Evolutionary conservation across 2,888 invertebrate species (phyloP), one percentile per base, ranked within the genome.

Genomic region (Napeogenes inachia): DNA sequence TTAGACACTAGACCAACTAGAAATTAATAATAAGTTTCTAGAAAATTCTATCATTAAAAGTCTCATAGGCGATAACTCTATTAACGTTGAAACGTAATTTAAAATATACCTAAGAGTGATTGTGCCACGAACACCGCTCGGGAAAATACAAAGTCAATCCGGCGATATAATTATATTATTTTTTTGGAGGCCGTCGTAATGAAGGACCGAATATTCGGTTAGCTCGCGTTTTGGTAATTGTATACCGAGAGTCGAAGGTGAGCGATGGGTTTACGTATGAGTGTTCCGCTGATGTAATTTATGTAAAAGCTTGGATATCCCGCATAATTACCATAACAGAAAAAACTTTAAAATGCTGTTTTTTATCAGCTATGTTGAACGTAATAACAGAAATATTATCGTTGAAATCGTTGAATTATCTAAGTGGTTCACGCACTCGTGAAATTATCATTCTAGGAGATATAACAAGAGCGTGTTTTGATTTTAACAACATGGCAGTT

Each of bases 181-280:
- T 67, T 65, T 65, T 68, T 60, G 47, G 42, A 10, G 42, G 12
- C 10, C 10, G 59, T 55, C 47, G 61, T 67, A 68, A 65, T 65
- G 45, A 56, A 56, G 57, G 61, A 56, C 60, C 56, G 54, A 55
- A 57, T 61, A 38, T 61, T 57, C 54, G 60, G 60, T 59, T 62
- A 58, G 59, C 57, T 62, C 57, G 60, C 53, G 61, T 56, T 60
- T 60, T 68, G 63, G 79, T 89, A 88, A 89, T 89, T 88, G 84
- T 77, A 79, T 89, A 83, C 86, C 81, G 77, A 85, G 87, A 87
- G 86, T 73, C 72, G 80, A 73, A 81, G 82, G 84, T 82, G 83
- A 86, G 84, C 76, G 81, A 78, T 76, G 77, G 80, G 77, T 81
- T 82, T 85, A 84, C 85, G 85, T 84, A 79, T 73, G 80, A 76